A percentile compares a stretch with the other conserved stretches of the same genome.
These are phyloP conservation scores for Vombatus ursinus DNA, from an alignment of 2,113 vertebrate species.

Conservation along the genomic window DNA sequence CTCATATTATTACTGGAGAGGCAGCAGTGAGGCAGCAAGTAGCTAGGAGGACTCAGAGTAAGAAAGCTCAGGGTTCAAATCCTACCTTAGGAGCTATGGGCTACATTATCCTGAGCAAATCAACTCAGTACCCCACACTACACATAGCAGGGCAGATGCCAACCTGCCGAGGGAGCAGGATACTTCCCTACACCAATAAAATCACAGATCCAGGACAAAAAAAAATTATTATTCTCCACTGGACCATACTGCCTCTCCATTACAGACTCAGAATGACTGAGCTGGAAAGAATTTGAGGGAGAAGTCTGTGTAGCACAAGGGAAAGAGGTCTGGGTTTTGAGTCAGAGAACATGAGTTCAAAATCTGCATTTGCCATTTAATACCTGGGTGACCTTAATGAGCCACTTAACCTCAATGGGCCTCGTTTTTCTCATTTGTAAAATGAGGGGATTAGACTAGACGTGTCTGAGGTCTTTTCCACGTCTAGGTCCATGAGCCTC, in stretches of 20 bases:
- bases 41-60: not conserved
- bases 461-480: not conserved
- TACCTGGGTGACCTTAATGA: not conserved
- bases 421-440: not conserved
- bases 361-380: not conserved
- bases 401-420: not conserved
- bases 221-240: not conserved
- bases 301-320: not conserved
- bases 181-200: not conserved
- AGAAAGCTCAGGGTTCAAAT: not conserved
- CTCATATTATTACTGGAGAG: not conserved
- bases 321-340: not conserved
- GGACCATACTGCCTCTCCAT: no score
- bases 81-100: not conserved
- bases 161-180: not conserved
- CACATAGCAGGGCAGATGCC: no score
- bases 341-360: not conserved
- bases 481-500: not conserved
- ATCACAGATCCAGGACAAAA: not conserved
- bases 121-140: not conserved
- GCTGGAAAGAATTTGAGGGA: not conserved
- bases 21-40: not conserved
- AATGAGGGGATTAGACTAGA: not conserved
- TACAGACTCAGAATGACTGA: not conserved
- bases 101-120: not conserved